Base-by-base conservation (phyloP, 2,888 invertebrate species). In the Brachyopa scutellaris region DNA sequence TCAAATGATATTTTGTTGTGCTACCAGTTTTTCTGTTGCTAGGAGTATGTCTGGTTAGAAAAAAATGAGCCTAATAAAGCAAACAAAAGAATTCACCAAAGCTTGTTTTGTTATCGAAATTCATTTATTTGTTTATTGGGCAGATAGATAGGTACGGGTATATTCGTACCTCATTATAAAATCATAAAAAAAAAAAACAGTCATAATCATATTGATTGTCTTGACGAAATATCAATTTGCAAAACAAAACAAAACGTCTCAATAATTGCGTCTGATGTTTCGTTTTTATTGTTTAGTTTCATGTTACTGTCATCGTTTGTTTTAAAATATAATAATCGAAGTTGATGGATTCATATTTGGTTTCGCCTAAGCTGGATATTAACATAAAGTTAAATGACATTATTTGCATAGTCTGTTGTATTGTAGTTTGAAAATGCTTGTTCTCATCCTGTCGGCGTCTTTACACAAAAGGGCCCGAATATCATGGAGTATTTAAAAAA, bases 181-280 rank as follows among this genome's bases (percentile, higher is more conserved):
- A 33, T 45, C 42, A n/a, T n/a, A n/a, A n/a, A n/a, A 33, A 33
- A 33, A 33, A 33, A 8, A 8, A 31, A 42, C 31, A 45, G 31
- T 47, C 61, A 17, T 33, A 61, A 47, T 61, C 33, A 17, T 19
- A 61, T 61, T 61, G 19, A 61, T 61, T 9, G 9, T 45, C 42
- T 61, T 47, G 61, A 21, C 21, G 45, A 61, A 61, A 61, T 61
- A 21, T 45, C 45, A 21, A 47, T 47, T 33, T 61, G 45, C 42
- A 47, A 61, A 31, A 61, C 45, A 47, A 61, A 31, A 61, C 45
- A 61, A 45, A 45, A 11, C 29, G 1, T n/a, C 5, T 5, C 15
- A 29, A n/a, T 8, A 29, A 59, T 29, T 59, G 17, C 11, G 19
- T 21, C 11, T 31, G 31, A 45, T 45, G 31, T 59, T 17, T 45